Evolutionary conservation across 2,888 invertebrate species (phyloP), one percentile per base, ranked within the genome.

Genomic region (Agriopis leucophaearia): DNA sequence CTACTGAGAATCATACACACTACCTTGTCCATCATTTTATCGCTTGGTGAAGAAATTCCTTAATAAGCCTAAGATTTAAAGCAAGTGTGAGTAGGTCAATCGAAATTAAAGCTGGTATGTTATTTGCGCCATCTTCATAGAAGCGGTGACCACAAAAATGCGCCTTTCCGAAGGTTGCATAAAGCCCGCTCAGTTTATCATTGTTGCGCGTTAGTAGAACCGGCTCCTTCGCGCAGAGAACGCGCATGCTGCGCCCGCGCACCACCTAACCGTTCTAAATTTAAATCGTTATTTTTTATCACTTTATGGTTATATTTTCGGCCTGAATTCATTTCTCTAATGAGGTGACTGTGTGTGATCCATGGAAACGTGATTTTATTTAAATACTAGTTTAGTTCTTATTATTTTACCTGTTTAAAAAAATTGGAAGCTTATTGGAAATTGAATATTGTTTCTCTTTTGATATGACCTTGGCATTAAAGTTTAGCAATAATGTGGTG

Each of bases 101-200:
- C 70, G 68, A 78, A 82, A 64, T 68, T 76, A 74, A 73, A 71
- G 73, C 76, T 72, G 75, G 74, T 77, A 72, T 78, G 77, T 69
- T 55, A 78, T 85, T 91, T 89, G 88, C 90, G 83, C 85, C 91
- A 91, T 90, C 90, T 86, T 83, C 86, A 78, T 75, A 73, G 78
- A 69, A 69, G 83, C 84, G 88, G 82, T 91, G 91, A 91, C 91
- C 92, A 87, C 89, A 91, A 91, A 91, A 88, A 92, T 91, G 90
- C 79, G 83, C 87, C 89, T 90, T 88, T 88, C 76, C 83, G 92
- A 92, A 93, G 92, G 92, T 92, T 92, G 90, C 90, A 86, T 88
- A 89, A 91, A 91, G 45, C 87, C 88, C 81, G 81, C 83, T 83
- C 80, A 78, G 82, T 87, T 85, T 86, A 88, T 85, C 86, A 86